A percentile compares a stretch with the other conserved stretches of the same genome.
These are phyloP conservation scores for Syngnathoides biaculeatus DNA, from an alignment of 2,113 vertebrate genomes.

Conservation along the genomic window DNA sequence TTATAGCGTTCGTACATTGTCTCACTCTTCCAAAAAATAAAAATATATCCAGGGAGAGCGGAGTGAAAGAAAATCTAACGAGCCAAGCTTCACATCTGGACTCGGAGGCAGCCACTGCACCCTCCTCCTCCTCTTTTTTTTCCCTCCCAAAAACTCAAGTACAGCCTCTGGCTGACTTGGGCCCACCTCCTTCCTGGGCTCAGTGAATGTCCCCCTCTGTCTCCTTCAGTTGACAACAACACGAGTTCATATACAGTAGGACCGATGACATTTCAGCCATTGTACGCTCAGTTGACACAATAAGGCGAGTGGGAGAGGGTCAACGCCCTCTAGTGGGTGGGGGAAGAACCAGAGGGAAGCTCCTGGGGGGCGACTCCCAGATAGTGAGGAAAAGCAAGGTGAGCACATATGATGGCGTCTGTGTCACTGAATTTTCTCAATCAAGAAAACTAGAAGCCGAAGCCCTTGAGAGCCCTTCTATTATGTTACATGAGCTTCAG, in stretches of 20 bases:
- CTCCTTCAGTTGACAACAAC: constrained; percentile 22
- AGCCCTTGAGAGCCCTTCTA: not conserved
- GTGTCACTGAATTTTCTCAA: not conserved
- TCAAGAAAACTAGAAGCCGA: not conserved
- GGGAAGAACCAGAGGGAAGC: not conserved
- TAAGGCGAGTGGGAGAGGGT: constrained; percentile 18
- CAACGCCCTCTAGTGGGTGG: constrained; percentile 34
- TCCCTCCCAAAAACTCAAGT: constrained; percentile 42
- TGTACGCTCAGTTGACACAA: constrained; percentile 27
- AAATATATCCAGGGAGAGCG: constrained; percentile 62
- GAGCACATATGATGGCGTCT: not conserved
- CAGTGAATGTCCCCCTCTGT: constrained; percentile 20
- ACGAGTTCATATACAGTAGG: constrained; percentile 18
- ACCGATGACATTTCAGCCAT: constrained; percentile 29
- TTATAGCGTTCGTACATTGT: constrained; percentile 97
- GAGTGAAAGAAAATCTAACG: constrained; percentile 50
- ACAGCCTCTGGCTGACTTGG: constrained; percentile 43
- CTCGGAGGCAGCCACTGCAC: constrained; percentile 58
- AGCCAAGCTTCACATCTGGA: constrained; percentile 72
- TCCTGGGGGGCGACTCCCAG: not conserved
- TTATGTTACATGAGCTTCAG: not conserved
- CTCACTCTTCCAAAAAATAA: constrained; percentile 21
- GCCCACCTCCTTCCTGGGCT: constrained; percentile 18
- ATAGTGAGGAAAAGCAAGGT: not conserved
- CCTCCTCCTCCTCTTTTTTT: constrained; percentile 47